Conservation (phyloP, 2,797 vertebrate genomes). For the Acropternis orthonyx region DNA sequence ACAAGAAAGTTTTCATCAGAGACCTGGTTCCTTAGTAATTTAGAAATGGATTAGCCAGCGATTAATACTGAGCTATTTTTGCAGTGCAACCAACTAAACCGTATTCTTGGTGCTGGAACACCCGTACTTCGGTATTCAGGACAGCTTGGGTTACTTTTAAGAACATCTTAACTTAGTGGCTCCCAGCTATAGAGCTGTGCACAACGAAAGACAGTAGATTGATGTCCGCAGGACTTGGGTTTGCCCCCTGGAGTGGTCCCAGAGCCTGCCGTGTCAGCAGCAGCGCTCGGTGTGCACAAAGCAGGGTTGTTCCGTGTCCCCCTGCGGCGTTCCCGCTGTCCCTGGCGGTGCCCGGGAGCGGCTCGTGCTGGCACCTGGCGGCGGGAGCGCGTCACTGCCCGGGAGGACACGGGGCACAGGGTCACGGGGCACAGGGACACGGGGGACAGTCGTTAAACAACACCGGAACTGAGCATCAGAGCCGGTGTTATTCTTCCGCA, state of each 20-base stretch:
- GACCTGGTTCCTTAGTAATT: background rate
- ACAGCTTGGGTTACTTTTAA: background rate
- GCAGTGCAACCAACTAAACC: background rate
- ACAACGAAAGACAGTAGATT: background rate
- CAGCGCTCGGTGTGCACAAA: background rate
- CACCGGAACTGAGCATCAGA: background rate
- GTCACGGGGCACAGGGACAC: too few relatives aligned
- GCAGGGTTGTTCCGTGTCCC: background rate
- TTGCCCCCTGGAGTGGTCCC: background rate
- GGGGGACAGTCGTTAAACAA: background rate
- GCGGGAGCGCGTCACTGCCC: background rate
- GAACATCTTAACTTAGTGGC: background rate
- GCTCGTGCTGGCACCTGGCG: background rate
- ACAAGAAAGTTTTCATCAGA: background rate
- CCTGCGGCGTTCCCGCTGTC: background rate
- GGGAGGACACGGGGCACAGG: too few relatives aligned
- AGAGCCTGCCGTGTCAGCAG: background rate
- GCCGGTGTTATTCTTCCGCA: background rate
- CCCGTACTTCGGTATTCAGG: background rate
- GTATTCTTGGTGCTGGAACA: background rate
- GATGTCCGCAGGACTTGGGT: too few relatives aligned
- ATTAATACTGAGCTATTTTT: background rate
- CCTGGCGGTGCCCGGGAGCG: background rate
- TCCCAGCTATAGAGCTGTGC: background rate
- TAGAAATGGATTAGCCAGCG: background rate